These are phyloP conservation scores for Philaenus spumarius DNA, from an alignment of 1,140 invertebrate genomes.

Conservation along the genomic window DNA sequence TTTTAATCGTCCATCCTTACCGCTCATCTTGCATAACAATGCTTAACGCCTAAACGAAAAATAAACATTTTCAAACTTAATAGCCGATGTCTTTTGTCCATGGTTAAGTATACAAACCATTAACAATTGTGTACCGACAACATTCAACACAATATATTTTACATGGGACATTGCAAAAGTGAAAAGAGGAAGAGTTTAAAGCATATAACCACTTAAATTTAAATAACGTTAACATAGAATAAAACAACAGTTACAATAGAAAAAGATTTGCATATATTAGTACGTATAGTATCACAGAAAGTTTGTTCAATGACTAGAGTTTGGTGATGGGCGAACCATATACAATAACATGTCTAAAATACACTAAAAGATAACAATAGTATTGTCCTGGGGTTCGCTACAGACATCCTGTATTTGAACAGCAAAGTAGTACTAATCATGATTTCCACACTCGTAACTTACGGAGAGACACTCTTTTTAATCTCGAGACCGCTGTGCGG, in stretches of 20 bases:
- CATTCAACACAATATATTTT: too few species aligned
- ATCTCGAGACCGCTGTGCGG: slow-evolving; percentile 48
- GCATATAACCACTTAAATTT: slow-evolving; percentile 9
- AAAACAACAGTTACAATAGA: slow-evolving; percentile 18
- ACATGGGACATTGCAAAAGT: slow-evolving; percentile 2
- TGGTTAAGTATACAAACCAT: slow-evolving; percentile 7
- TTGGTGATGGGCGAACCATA: slow-evolving; percentile 18
- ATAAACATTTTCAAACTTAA: slow-evolving; percentile 17
- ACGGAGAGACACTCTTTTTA: slow-evolving; percentile 66
- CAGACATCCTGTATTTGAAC: slow-evolving; percentile 8
- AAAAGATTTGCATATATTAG: slow-evolving; percentile 18
- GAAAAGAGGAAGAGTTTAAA: slow-evolving; percentile 18
- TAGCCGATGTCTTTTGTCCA: slow-evolving; percentile 4
- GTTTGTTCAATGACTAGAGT: slow-evolving; percentile 30
- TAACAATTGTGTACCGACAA: slow-evolving; percentile 3
- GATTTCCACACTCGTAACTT: slow-evolving; percentile 71
- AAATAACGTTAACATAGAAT: slow-evolving; percentile 16
- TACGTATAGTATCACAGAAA: slow-evolving; percentile 31
- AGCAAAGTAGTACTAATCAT: slow-evolving; percentile 37
- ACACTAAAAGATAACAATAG: slow-evolving; percentile 11
- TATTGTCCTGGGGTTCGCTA: slow-evolving; percentile 13
- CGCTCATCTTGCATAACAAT: background rate
- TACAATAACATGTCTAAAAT: slow-evolving; percentile 16
- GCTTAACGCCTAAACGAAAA: slow-evolving; percentile 1
- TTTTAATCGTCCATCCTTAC: background rate